These are phyloP conservation scores for Tautogolabrus adspersus DNA, from an alignment of 2,113 vertebrate genomes.

Conservation along the genomic window DNA sequence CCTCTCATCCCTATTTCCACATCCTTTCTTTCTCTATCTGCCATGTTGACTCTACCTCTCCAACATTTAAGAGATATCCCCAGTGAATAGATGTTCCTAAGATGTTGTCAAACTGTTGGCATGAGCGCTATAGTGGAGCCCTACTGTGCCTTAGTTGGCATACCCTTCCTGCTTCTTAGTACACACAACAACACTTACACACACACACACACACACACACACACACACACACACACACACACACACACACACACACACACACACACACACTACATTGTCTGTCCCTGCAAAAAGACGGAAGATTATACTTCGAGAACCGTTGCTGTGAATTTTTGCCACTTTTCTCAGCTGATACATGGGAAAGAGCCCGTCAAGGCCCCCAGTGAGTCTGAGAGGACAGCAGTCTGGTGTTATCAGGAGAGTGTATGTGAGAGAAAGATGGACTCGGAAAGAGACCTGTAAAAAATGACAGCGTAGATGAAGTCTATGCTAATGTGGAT, in stretches of 20 bases:
- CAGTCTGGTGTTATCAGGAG: slow-evolving; percentile 14
- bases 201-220: no score
- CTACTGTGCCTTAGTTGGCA: slow-evolving; percentile 68
- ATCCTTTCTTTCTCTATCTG: slow-evolving; percentile 23
- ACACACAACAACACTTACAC: slow-evolving; percentile 20
- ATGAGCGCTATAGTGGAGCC: slow-evolving; percentile 55
- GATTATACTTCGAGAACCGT: slow-evolving; percentile 24
- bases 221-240: no score
- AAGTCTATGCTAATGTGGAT: slow-evolving; percentile 24
- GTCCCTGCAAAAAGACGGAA: slow-evolving; percentile 35
- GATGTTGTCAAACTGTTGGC: slow-evolving; percentile 75
- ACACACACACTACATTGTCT: slow-evolving; percentile 21
- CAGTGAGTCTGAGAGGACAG: slow-evolving; percentile 23
- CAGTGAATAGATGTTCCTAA: slow-evolving; percentile 64
- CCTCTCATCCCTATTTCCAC: slow-evolving; percentile 10
- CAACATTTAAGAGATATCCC: slow-evolving; percentile 60
- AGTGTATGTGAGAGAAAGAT: not conserved
- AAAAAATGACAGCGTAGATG: slow-evolving; percentile 16
- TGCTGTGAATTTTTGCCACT: slow-evolving; percentile 53
- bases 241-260: no score
- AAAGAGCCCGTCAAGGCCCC: slow-evolving; percentile 24
- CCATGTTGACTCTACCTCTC: slow-evolving; percentile 31
- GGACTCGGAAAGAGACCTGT: not conserved
- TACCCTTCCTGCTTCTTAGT: slow-evolving; percentile 36
- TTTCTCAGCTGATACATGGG: slow-evolving; percentile 49